Evolutionary conservation across 2,113 vertebrate species (phyloP).

Genomic region (Athene noctua): DNA sequence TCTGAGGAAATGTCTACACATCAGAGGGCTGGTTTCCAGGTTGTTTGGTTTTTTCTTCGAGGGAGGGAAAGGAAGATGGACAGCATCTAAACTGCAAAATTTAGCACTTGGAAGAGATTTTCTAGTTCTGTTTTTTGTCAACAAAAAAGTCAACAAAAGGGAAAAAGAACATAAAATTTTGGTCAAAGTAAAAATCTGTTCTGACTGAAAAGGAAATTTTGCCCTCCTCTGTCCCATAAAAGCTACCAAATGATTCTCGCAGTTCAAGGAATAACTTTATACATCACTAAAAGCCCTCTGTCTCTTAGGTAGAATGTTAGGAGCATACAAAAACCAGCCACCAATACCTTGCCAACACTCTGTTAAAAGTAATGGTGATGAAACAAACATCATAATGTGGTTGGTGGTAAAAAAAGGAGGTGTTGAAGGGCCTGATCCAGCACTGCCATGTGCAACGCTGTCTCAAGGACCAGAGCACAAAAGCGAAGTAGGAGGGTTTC

Average conservation of each 20-base stretch:
- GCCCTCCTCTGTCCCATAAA: not conserved
- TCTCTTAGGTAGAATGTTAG: not conserved
- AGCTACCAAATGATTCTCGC: not conserved
- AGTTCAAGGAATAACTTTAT: not conserved
- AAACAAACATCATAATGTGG: accelerated
- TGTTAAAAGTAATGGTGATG: not conserved
- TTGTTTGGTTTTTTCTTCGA: not conserved
- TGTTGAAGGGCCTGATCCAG: not conserved
- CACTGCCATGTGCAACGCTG: not conserved
- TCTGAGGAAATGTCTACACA: constrained; percentile 1
- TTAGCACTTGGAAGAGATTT: not conserved
- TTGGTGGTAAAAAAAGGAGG: not conserved
- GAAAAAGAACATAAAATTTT: not conserved
- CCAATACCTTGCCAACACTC: not conserved
- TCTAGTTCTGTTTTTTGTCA: not conserved
- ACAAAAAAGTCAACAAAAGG: not conserved
- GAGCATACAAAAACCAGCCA: not conserved
- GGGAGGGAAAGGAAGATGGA: not conserved
- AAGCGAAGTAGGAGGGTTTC: not conserved
- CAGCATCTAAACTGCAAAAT: not conserved
- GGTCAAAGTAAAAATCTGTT: not conserved
- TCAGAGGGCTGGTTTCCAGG: not conserved
- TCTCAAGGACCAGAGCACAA: not conserved
- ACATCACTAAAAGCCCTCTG: not conserved
- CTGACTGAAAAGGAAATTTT: not conserved